Base-by-base conservation (phyloP, 2,888 invertebrate genomes). In the Eueremaeus valkanovi region DNA sequence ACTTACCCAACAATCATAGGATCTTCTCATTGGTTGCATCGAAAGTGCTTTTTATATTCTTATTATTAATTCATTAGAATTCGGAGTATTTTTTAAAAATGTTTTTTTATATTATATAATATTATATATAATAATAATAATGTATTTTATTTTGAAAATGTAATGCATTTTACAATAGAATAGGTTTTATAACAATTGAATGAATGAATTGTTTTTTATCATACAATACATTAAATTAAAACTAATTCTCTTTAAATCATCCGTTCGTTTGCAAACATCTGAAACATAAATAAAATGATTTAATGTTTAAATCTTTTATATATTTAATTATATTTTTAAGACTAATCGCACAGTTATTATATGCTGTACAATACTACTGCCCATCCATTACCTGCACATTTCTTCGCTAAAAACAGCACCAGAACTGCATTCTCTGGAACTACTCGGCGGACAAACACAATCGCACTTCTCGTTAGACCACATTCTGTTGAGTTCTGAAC, bases 401-500 rank as follows among this genome's bases (percentile, higher is more conserved):
- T 55, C 61, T 1, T 70, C 45, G 16, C 61, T 45, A 42, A 75
- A 75, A 6, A 55, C 58, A 24, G 49, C 55, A 3, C 61, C 75
- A 8, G 42, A 72, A 1, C 72, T 72, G n/a, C 75, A 75, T 24
- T 61, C 58, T 8, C 51, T 31, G 1, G 75, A 70, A 6, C 16
- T 21, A 1, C 21, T 49, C 18, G 75, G 72, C 8, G 75, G 61
- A 72, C 75, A 75, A 13, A 55, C 27, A n/a, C 75, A 75, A 8
- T 75, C 42, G 29, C 72, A 75, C 31, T 51, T 58, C 21, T 33
- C 33, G 1, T 40, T 3, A 29, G 70, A 55, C 72, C 72, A 75
- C n/a, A 72, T 31, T 24, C 58, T 72, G 11, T 72, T 75, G 9
- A 27, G 9, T 5, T 55, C 3, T 0, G 8, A 16, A 45, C 75